Conservation (phyloP, 2,113 vertebrate genomes). For the Coturnix japonica region DNA sequence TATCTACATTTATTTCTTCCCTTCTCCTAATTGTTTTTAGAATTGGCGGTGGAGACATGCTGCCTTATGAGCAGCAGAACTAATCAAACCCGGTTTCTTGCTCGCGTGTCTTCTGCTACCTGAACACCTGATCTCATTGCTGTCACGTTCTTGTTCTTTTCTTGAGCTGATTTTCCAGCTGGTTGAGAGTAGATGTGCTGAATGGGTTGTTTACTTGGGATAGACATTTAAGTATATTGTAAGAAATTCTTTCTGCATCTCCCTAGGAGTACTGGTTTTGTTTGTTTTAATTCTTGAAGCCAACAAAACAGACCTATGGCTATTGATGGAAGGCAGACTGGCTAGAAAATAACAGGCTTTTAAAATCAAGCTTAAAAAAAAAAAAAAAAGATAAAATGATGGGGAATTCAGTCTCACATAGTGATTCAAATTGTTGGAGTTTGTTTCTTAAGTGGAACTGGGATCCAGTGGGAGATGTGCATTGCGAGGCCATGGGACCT, state of each 20-base stretch:
- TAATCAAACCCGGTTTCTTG: background rate
- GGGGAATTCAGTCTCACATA: background rate
- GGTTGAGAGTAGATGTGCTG: background rate
- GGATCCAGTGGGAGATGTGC: background rate
- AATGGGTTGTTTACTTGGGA: background rate
- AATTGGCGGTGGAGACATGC: slow-evolving; percentile 8
- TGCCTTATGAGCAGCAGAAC: background rate
- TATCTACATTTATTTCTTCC: background rate
- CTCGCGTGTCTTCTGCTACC: background rate
- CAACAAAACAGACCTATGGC: background rate
- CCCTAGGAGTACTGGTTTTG: background rate
- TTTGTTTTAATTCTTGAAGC: background rate
- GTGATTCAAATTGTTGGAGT: background rate
- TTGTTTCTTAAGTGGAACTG: background rate
- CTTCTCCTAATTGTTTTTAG: background rate
- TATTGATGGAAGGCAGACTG: background rate
- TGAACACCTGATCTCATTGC: background rate
- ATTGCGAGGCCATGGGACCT: background rate
- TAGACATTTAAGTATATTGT: background rate
- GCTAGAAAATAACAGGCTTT: background rate
- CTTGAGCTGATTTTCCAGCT: background rate
- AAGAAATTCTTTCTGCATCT: background rate
- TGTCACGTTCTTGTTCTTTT: background rate
- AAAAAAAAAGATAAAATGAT: background rate
- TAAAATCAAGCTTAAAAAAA: background rate